phyloP scores from a whole-genome alignment of 2,888 invertebrate genomes.

The Chironomus tentans region DNA sequence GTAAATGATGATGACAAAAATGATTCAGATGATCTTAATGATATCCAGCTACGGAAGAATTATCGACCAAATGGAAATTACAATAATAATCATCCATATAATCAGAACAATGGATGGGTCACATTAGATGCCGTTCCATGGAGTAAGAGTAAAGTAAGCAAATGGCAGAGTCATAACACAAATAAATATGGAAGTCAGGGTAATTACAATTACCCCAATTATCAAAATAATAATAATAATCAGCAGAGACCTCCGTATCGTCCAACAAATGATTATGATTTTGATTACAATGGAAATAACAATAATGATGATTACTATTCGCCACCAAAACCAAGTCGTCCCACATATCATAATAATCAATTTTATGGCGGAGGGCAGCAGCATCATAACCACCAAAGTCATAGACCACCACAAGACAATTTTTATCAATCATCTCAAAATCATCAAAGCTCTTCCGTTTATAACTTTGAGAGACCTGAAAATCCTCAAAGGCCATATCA shows the following conservation, averaged over 20 bases:
- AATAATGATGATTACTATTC: constrained; percentile 39
- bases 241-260: background rate
- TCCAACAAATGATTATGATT: constrained; percentile 36
- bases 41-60: constrained; percentile 32
- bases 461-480: background rate
- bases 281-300: constrained; percentile 38
- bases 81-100: constrained; percentile 29
- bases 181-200: constrained; percentile 28
- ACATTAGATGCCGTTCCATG: constrained; percentile 67
- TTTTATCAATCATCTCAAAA: constrained; percentile 9
- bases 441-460: background rate
- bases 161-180: constrained; percentile 49
- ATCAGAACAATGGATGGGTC: constrained; percentile 69
- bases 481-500: constrained; percentile 27
- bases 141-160: constrained; percentile 70
- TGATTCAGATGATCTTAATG: constrained; percentile 38
- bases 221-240: background rate
- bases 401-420: background rate
- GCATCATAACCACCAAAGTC: constrained; percentile 39
- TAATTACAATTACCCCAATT: constrained; percentile 28
- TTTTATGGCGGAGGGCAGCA: constrained; percentile 32
- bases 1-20: constrained; percentile 21
- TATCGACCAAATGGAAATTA: constrained; percentile 2
- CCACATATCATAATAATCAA: constrained; percentile 21
- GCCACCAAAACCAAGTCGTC: constrained; percentile 9